Evolutionary conservation across 2,113 vertebrate species (phyloP).

Genomic region (Tragelaphus scriptus): DNA sequence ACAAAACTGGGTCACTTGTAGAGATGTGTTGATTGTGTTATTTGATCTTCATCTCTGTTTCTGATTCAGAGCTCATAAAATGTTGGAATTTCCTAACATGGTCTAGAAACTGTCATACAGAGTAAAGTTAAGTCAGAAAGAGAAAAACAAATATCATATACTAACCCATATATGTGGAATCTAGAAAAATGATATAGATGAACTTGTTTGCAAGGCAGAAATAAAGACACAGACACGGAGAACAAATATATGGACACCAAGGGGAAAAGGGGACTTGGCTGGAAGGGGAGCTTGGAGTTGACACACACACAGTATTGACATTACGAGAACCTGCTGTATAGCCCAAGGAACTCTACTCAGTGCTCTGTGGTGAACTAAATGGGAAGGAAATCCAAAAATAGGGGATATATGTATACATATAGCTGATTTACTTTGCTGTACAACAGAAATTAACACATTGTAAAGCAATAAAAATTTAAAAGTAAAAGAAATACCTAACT

Average conservation of each 20-base stretch:
- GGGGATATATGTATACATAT: background rate
- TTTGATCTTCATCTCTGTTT: background rate
- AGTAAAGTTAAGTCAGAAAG: background rate
- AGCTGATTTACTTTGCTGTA: background rate
- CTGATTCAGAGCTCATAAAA: background rate
- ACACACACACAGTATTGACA: background rate
- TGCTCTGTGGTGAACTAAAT: background rate
- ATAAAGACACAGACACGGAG: background rate
- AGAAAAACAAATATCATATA: background rate
- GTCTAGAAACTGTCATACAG: background rate
- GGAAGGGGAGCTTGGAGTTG: background rate
- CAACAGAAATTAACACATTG: background rate
- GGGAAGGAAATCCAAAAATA: background rate
- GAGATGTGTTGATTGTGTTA: background rate
- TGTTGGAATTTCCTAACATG: background rate
- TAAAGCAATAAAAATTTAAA: background rate
- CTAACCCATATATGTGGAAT: background rate
- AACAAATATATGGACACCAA: background rate
- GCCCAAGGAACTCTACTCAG: background rate
- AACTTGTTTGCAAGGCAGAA: background rate
- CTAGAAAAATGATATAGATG: background rate
- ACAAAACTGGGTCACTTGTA: background rate
- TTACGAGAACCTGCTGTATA: background rate
- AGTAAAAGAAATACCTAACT: background rate
- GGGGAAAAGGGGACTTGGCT: background rate